Conservation (phyloP, 2,797 vertebrate species). For the Syncerus caffer region DNA sequence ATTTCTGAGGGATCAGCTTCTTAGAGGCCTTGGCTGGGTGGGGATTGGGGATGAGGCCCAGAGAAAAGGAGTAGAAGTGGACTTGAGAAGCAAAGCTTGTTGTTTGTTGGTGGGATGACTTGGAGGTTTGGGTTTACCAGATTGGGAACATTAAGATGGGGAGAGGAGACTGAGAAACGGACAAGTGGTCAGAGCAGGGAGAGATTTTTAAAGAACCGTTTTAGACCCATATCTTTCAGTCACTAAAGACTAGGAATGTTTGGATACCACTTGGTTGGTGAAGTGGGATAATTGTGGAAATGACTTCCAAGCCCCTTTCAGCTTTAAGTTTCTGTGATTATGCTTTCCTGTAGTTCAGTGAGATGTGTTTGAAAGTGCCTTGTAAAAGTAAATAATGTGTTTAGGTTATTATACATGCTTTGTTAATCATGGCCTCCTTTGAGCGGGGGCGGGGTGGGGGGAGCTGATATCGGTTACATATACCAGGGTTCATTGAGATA, state of each 20-base stretch:
- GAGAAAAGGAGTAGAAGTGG: background rate
- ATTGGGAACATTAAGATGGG: background rate
- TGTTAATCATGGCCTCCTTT: background rate
- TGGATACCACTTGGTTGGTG: background rate
- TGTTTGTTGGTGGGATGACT: background rate
- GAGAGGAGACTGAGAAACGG: background rate
- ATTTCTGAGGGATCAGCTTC: background rate
- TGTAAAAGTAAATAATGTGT: constrained; percentile 17
- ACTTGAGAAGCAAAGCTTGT: background rate
- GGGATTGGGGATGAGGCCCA: background rate
- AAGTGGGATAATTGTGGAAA: background rate
- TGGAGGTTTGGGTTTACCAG: background rate
- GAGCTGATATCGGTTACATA: background rate
- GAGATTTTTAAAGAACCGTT: background rate
- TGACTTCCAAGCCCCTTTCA: background rate
- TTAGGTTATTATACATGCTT: constrained; percentile 26
- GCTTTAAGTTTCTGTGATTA: constrained; percentile 33
- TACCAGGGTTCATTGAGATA: background rate
- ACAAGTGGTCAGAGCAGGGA: background rate
- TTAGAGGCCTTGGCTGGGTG: background rate
- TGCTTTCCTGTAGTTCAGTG: background rate
- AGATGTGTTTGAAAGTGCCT: constrained; percentile 32
- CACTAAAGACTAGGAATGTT: background rate
- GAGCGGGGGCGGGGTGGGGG: background rate
- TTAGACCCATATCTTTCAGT: background rate